A percentile compares a stretch with the other conserved stretches of the same genome.
Conservation (phyloP, 2,797 vertebrate genomes). For the Poecilia picta region DNA sequence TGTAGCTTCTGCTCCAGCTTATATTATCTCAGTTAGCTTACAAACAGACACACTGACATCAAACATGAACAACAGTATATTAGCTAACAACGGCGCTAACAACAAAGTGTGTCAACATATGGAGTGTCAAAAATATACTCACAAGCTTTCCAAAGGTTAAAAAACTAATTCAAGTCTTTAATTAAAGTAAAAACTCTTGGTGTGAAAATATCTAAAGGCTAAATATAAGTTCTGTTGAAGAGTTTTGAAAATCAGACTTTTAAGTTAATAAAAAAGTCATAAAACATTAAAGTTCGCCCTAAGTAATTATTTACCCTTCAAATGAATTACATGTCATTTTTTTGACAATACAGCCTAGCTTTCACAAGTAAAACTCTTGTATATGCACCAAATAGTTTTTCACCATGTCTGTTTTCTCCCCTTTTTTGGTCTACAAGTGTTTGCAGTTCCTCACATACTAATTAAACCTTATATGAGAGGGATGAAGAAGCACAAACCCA, state of each 20-base stretch:
- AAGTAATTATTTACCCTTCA: background rate
- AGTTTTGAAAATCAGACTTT: background rate
- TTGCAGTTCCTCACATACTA: slow-evolving; percentile 56
- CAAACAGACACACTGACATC: no score
- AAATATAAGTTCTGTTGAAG: background rate
- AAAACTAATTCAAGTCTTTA: background rate
- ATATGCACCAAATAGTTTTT: slow-evolving; percentile 13
- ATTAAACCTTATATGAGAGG: slow-evolving; percentile 66
- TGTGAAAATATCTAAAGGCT: background rate
- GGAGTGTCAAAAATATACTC: no score
- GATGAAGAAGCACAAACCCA: slow-evolving; percentile 65
- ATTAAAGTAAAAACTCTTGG: background rate
- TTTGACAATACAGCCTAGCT: background rate
- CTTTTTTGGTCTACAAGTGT: slow-evolving; percentile 36
- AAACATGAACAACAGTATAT: no score
- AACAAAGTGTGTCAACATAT: no score
- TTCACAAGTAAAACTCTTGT: background rate
- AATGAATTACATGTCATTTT: background rate
- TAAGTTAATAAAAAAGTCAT: background rate
- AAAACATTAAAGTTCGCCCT: background rate
- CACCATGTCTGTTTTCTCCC: slow-evolving; percentile 39
- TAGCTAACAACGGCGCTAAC: no score
- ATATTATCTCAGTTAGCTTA: no score
- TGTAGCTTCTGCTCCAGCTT: no score
- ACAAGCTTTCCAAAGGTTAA: no score